phyloP scores from a whole-genome alignment of 2,888 invertebrate species.

The Epistrophe eligans region DNA sequence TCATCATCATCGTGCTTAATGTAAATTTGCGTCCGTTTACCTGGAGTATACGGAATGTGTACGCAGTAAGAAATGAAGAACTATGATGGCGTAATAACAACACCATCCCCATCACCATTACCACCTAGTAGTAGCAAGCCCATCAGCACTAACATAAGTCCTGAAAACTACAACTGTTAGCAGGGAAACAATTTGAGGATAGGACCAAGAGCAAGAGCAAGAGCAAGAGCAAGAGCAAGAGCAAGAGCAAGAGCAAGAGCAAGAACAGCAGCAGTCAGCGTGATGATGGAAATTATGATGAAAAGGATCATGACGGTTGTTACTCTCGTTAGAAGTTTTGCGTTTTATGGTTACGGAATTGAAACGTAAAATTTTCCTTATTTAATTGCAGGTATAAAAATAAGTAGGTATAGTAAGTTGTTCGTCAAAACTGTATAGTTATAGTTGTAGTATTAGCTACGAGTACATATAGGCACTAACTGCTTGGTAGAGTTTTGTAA shows the following conservation, averaged over 20 bases:
- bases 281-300: conserved; percentile 26
- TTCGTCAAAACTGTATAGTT: background rate
- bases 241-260: background rate
- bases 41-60: conserved; percentile 32
- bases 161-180: conserved; percentile 18
- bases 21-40: conserved; percentile 66
- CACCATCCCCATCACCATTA: background rate
- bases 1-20: conserved; percentile 37
- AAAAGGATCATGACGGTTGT: conserved; percentile 45
- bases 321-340: conserved; percentile 36
- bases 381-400: conserved; percentile 9
- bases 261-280: background rate
- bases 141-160: conserved; percentile 8
- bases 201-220: background rate
- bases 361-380: conserved; percentile 52
- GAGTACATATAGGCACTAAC: background rate
- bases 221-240: background rate
- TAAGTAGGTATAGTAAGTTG: background rate
- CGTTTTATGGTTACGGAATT: conserved; percentile 26
- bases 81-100: conserved; percentile 45
- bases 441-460: background rate
- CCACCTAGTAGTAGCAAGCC: background rate
- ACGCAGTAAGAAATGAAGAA: conserved; percentile 15
- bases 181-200: conserved; percentile 7
- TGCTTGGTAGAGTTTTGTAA: background rate